Base-by-base conservation (phyloP, 2,888 invertebrate genomes). In the Euplagia quadripunctaria region DNA sequence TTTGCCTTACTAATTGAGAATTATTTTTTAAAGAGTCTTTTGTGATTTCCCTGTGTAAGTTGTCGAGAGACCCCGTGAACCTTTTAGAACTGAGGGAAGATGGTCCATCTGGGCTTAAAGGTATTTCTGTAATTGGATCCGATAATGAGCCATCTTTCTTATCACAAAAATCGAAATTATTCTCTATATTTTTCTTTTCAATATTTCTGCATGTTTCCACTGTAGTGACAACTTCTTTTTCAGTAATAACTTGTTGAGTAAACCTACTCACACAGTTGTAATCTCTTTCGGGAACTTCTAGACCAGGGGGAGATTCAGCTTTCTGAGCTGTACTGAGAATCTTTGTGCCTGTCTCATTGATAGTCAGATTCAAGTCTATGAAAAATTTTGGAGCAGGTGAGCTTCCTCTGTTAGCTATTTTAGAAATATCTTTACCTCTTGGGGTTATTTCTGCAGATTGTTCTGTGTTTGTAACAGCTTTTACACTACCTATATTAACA, bases 1-100 rank as follows among this genome's bases (percentile, higher is more conserved):
- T 97, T 86, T 98, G 97, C 70, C 98, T 96, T 16, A 97, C 95
- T 72, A 98, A 90, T 80, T 93, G 91, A 8, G 95, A 92, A 68
- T 73, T 70, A 6, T 66, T 73, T 17, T 76, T 77, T 73, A 88
- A 85, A 3, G 87, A 76, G 3, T 87, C 90, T 81, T 90, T 94
- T 5, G 86, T 76, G 79, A 91, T 91, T 12, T 93, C 92, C 16
- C 89, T 90, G 73, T 94, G 91, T 70, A 96, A 88, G 78, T 96
- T 92, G 79, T 93, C 93, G 0, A 96, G 88, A n/a, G 96, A 96
- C 3, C 96, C 96, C 11, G 96, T 88, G 83, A 94, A 92, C 88
- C 95, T 93, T 88, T 96, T 93, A 14, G 92, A 86, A 77, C 89
- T 90, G 2, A 94, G 84, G 6, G 94, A 94, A 14, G 91, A 80